Evolutionary conservation across 1,140 invertebrate species (phyloP).

Genomic region (Trachelipus rathkii): DNA sequence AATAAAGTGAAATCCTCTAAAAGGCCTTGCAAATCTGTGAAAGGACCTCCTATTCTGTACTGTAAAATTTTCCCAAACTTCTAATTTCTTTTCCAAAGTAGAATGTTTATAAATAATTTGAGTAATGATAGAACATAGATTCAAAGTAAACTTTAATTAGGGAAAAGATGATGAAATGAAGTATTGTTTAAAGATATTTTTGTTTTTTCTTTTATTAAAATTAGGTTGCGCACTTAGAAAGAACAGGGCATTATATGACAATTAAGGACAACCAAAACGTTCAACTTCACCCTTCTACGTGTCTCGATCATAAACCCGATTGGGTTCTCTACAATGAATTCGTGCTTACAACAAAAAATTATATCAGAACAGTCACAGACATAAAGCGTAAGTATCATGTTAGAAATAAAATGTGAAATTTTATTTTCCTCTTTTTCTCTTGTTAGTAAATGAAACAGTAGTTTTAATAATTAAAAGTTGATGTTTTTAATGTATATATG

Average conservation of each 20-base stretch:
- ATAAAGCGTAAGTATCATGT: constrained; percentile 84
- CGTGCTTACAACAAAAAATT: constrained; percentile 98
- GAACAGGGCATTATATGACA: constrained; percentile 94
- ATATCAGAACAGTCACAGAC: constrained; percentile 97
- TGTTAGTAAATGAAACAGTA: not conserved
- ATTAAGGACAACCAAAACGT: constrained; percentile 99
- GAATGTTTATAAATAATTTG: too few species aligned
- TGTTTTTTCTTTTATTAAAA: constrained; percentile 29
- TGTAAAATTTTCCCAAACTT: too few species aligned
- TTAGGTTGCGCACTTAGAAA: constrained; percentile 88
- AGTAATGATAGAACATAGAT: too few species aligned
- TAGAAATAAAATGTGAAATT: too few species aligned
- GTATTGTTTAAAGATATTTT: not conserved
- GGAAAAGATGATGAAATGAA: too few species aligned
- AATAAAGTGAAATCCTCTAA: too few species aligned
- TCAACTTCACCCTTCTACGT: constrained; percentile 96
- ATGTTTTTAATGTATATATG: too few species aligned
- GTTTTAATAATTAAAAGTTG: not conserved
- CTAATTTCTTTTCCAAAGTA: too few species aligned
- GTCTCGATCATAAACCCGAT: constrained; percentile 97
- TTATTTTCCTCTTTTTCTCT: too few species aligned
- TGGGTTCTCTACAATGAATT: constrained; percentile 99
- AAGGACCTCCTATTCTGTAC: too few species aligned
- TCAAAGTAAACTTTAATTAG: too few species aligned
- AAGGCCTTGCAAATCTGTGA: too few species aligned